phyloP scores from a whole-genome alignment of 1,140 invertebrate species.

The Dermatophagoides farinae region DNA sequence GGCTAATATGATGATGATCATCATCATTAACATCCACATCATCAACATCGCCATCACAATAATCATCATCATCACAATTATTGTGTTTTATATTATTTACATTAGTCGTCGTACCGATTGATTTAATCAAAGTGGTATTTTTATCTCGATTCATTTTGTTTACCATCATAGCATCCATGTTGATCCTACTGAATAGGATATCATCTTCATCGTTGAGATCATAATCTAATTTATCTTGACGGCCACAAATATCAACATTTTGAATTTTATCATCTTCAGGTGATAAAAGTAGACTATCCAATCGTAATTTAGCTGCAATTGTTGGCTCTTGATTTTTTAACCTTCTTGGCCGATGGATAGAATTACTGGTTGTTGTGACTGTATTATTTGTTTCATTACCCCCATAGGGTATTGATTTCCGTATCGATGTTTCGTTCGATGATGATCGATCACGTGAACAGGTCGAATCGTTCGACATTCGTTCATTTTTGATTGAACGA shows the following conservation, averaged over 20 bases:
- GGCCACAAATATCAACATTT: conserved; percentile 10
- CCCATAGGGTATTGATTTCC: background rate
- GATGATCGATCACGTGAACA: background rate
- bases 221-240: conserved; percentile 14
- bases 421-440: background rate
- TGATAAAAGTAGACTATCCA: conserved; percentile 2
- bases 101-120: background rate
- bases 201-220: conserved; percentile 15
- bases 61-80: background rate
- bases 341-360: background rate
- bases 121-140: background rate
- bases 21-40: conserved; percentile 6
- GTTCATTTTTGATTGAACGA: background rate
- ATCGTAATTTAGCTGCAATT: background rate
- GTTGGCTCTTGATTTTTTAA: background rate
- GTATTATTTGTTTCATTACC: background rate
- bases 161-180: background rate
- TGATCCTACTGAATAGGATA: conserved; percentile 4
- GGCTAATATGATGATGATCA: background rate
- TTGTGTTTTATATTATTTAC: background rate
- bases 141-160: background rate
- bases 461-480: background rate
- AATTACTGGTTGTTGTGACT: background rate
- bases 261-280: background rate
- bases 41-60: conserved; percentile 15